A percentile compares a stretch with the other conserved stretches of the same genome.
Conservation (phyloP, 2,113 vertebrate genomes). For the Raja brachyura region DNA sequence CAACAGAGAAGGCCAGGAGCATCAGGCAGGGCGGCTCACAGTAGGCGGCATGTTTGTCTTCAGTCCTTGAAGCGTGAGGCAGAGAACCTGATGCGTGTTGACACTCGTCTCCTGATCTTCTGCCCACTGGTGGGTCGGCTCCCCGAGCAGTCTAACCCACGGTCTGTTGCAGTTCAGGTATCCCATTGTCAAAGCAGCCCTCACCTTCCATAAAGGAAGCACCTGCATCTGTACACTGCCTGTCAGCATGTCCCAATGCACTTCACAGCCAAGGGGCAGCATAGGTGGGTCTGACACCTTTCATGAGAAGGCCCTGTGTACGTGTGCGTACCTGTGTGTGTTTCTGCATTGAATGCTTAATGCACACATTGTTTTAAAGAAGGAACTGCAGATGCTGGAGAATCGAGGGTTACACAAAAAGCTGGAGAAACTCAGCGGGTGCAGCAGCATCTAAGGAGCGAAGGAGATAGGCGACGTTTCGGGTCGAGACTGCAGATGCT, state of each 20-base stretch:
- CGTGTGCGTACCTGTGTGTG: no score
- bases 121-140: not conserved
- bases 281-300: no score
- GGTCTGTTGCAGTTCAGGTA: not conserved
- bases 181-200: not conserved
- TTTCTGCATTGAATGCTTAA: not conserved
- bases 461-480: no score
- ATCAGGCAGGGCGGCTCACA: not conserved
- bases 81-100: not conserved
- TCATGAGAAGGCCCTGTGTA: no score
- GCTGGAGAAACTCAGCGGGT: no score
- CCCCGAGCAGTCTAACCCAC: no score
- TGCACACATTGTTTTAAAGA: no score
- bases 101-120: not conserved
- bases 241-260: not conserved
- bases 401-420: no score
- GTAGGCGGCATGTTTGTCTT: not conserved
- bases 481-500: no score
- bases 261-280: not conserved
- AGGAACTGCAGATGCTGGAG: no score
- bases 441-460: no score
- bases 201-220: not conserved
- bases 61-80: not conserved
- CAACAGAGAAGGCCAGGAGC: not conserved
- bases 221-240: not conserved